phyloP scores from a whole-genome alignment of 2,113 vertebrate genomes.

The cattle (Bos taurus) region ARS-UCD2.0 NC_037344.1:32848001-32848500 shows the following conservation, averaged over 20 bases:
- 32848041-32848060: background rate
- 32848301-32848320: background rate
- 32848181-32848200: background rate
- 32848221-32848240: background rate
- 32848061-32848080: background rate
- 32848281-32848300: background rate
- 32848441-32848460: background rate
- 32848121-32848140: background rate
- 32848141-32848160: background rate
- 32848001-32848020: background rate
- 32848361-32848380: background rate
- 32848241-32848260: background rate
- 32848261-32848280: background rate
- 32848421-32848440: background rate
- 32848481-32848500: background rate
- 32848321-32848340: background rate
- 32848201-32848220: background rate
- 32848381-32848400: background rate
- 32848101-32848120: background rate
- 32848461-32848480: background rate
- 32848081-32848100: background rate
- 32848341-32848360: background rate
- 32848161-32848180: too few species aligned
- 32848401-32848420: background rate
- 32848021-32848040: background rate